Conservation (phyloP, 2,797 vertebrate species). For the Steatocranus sp. region DNA sequence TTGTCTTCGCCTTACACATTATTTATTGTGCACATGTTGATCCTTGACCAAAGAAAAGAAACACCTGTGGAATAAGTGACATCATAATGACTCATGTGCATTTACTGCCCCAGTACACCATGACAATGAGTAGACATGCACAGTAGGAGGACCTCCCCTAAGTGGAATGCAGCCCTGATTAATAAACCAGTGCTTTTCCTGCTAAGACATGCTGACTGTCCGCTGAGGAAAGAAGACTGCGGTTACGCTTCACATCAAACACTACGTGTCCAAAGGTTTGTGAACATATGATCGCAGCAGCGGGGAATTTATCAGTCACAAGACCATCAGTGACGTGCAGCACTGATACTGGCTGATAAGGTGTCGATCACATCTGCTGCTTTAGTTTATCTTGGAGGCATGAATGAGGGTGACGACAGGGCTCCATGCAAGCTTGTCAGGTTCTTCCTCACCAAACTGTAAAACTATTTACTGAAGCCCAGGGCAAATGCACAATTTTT, state of each 20-base stretch:
- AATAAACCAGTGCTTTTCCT: background rate
- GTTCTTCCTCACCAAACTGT: background rate
- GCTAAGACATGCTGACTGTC: background rate
- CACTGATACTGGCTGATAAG: background rate
- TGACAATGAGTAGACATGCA: background rate
- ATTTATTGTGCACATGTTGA: background rate
- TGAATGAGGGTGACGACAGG: background rate
- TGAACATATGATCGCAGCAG: background rate
- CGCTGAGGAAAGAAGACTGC: background rate
- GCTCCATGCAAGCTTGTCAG: background rate
- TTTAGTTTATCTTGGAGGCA: background rate
- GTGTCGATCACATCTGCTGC: background rate
- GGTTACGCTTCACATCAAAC: accelerated
- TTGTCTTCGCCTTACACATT: background rate
- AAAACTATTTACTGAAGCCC: background rate
- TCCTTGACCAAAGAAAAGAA: background rate
- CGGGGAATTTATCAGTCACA: background rate
- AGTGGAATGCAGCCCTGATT: background rate
- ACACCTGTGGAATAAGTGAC: background rate
- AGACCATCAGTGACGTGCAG: background rate
- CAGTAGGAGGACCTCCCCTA: background rate
- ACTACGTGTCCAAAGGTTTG: background rate
- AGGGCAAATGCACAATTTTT: background rate
- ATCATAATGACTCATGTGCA: background rate
- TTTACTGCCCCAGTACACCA: background rate